Percentiles rank a stretch among this genome's conserved stretches.
Conservation (phyloP, 1,140 invertebrate genomes). For the Temnothorax longispinosus region DNA sequence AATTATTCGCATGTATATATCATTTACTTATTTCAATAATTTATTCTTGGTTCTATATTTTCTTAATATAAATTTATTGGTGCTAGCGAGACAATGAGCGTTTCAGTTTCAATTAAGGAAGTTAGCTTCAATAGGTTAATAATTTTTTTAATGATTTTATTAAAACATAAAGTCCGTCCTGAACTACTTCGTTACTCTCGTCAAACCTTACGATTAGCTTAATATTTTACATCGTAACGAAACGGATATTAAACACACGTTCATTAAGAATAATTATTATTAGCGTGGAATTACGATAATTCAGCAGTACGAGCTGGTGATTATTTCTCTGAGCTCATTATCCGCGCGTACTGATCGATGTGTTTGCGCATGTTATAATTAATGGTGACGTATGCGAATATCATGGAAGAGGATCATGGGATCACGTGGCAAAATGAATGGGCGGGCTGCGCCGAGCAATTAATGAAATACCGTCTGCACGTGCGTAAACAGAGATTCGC, state of each 20-base stretch:
- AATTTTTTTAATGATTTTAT: constrained; percentile 27
- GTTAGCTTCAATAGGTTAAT: constrained; percentile 15
- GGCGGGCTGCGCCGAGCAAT: constrained; percentile 46
- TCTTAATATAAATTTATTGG: not conserved
- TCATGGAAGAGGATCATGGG: not conserved
- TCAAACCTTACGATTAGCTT: constrained; percentile 13
- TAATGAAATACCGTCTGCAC: constrained; percentile 69
- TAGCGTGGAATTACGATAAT: constrained; percentile 32
- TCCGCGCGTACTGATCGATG: constrained; percentile 31
- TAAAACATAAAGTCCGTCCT: constrained; percentile 10
- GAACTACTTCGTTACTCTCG: constrained; percentile 14
- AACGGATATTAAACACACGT: constrained; percentile 18
- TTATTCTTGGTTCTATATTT: not conserved
- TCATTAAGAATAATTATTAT: constrained; percentile 39
- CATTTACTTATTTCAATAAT: not conserved
- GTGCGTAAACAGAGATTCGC: constrained; percentile 61
- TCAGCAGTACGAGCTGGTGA: not conserved
- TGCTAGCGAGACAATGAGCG: not conserved
- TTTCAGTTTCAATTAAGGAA: constrained; percentile 23
- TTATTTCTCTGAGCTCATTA: constrained; percentile 65
- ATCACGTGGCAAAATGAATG: constrained; percentile 58
- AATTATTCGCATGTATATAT: not conserved
- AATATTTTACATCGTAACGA: constrained; percentile 21
- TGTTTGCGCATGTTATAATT: constrained; percentile 58
- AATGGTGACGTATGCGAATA: constrained; percentile 33